Evolutionary conservation across 2,113 vertebrate species (phyloP).

Genomic region (Turdus rufiventris): DNA sequence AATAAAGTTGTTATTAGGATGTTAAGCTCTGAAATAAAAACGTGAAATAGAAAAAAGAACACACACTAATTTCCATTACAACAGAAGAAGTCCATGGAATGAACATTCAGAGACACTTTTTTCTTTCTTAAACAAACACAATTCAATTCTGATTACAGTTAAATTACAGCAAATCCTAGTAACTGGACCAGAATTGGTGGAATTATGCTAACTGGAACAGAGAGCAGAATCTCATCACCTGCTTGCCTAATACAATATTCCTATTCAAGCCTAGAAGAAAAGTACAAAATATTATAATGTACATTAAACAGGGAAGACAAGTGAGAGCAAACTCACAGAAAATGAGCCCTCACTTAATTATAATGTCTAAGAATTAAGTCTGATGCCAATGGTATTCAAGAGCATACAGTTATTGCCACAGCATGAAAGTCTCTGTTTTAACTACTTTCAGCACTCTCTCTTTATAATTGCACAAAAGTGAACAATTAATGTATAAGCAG

Average conservation of each 20-base stretch:
- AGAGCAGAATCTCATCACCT: neutral
- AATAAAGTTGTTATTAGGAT: neutral
- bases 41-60: neutral
- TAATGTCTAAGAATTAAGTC: conserved; percentile 48
- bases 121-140: neutral
- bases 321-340: conserved; percentile 31
- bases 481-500: conserved; percentile 37
- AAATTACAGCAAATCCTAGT: neutral
- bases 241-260: conserved; percentile 22
- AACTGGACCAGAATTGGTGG: neutral
- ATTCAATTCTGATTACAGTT: neutral
- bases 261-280: conserved; percentile 37
- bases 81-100: neutral
- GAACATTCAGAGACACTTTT: neutral
- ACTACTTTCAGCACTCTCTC: neutral
- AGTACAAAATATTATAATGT: conserved; percentile 54
- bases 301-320: conserved; percentile 30
- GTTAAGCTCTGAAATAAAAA: neutral
- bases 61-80: neutral
- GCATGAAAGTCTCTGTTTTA: conserved; percentile 55
- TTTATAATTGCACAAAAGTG: neutral
- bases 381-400: conserved; percentile 24
- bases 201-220: neutral
- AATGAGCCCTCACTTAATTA: conserved; percentile 45
- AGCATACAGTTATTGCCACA: conserved; percentile 39